These are phyloP conservation scores for Nyctibius grandis DNA, from an alignment of 2,797 vertebrate genomes.

Conservation along the genomic window DNA sequence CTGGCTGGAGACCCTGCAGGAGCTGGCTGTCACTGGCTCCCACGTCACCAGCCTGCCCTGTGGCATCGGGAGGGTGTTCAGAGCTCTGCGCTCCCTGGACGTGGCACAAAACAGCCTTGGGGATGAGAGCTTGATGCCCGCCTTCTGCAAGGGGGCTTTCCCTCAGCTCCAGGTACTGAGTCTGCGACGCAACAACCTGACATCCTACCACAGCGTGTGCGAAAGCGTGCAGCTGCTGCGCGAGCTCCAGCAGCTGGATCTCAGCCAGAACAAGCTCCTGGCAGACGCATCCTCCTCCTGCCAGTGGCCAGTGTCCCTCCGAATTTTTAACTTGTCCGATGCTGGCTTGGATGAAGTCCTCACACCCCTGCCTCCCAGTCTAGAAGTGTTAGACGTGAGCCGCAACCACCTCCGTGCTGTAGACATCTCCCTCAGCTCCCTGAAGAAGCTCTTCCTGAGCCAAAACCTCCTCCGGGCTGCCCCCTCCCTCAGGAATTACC, in stretches of 20 bases:
- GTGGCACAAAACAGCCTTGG: slow-evolving; percentile 67
- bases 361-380: slow-evolving; percentile 32
- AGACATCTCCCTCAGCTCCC: slow-evolving; percentile 26
- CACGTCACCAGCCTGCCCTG: slow-evolving; percentile 52
- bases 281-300: background rate
- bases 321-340: slow-evolving; percentile 55
- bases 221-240: background rate
- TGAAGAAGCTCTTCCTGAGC: slow-evolving; percentile 68
- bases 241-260: slow-evolving; percentile 47
- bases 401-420: slow-evolving; percentile 32
- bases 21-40: slow-evolving; percentile 51
- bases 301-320: slow-evolving; percentile 57
- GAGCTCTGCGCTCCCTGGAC: slow-evolving; percentile 45
- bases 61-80: background rate
- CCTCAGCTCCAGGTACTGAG: slow-evolving; percentile 54
- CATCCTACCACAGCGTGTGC: slow-evolving; percentile 14
- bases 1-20: slow-evolving; percentile 62
- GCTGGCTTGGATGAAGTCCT: slow-evolving; percentile 47
- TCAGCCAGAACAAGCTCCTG: slow-evolving; percentile 69
- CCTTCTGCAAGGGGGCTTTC: slow-evolving; percentile 69
- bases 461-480: slow-evolving; percentile 56
- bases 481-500: background rate
- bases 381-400: slow-evolving; percentile 63
- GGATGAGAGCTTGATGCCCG: background rate
- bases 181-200: slow-evolving; percentile 48